Evolutionary conservation across 2,888 invertebrate species (phyloP).

Genomic region (Prostheceraeus crozeri): DNA sequence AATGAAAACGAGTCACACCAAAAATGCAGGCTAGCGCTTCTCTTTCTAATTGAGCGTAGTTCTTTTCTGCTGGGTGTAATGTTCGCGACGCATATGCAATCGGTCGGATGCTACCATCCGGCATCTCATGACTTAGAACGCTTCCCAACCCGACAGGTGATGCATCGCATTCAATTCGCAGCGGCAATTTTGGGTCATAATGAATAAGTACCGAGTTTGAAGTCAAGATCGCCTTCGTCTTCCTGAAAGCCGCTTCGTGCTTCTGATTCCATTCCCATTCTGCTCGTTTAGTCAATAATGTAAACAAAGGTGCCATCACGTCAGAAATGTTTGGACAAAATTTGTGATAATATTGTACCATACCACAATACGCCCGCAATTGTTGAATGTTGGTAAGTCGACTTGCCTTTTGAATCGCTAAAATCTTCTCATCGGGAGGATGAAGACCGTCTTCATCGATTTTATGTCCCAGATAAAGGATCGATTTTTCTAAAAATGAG

Average conservation of each 20-base stretch:
- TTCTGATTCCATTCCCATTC: slow-evolving; percentile 2
- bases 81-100: slow-evolving; percentile 10
- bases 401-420: slow-evolving; percentile 23
- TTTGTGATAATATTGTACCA: slow-evolving; percentile 30
- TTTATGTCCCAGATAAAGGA: slow-evolving; percentile 29
- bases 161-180: slow-evolving; percentile 12
- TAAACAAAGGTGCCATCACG: slow-evolving; percentile 1
- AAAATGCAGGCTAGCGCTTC: slow-evolving; percentile 18
- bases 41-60: slow-evolving; percentile 12
- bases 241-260: slow-evolving; percentile 15
- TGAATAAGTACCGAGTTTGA: not conserved
- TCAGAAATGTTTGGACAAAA: slow-evolving; percentile 2
- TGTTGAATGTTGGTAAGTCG: slow-evolving; percentile 13
- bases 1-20: slow-evolving; percentile 2
- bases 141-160: slow-evolving; percentile 9
- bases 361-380: slow-evolving; percentile 17
- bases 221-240: not conserved
- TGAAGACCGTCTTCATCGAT: slow-evolving; percentile 24
- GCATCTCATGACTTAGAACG: slow-evolving; percentile 6
- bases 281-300: not conserved
- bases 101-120: slow-evolving; percentile 26
- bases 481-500: slow-evolving; percentile 21
- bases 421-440: slow-evolving; percentile 20
- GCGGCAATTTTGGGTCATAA: slow-evolving; percentile 14
- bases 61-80: slow-evolving; percentile 16